Conservation (phyloP, 2,113 vertebrate genomes). For the Collichthys lucidus region DNA sequence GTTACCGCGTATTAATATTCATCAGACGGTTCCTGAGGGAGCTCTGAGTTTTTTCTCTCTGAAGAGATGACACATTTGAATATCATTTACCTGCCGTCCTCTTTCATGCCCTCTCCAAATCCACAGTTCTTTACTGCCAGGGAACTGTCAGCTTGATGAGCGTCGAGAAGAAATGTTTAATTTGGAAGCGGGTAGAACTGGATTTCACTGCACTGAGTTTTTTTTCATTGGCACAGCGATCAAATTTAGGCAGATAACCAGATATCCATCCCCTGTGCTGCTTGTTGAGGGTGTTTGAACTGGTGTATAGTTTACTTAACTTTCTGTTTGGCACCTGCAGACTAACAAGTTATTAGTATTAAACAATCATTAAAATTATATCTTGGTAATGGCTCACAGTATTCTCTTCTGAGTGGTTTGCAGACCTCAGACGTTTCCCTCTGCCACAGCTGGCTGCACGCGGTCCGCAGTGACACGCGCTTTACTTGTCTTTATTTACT, state of each 20-base stretch:
- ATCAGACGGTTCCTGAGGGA: constrained; percentile 72
- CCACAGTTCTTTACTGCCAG: constrained; percentile 40
- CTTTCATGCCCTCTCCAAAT: constrained; percentile 59
- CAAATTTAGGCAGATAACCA: neutral
- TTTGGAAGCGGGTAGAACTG: constrained; percentile 22
- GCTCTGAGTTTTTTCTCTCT: constrained; percentile 47
- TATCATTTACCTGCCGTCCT: constrained; percentile 72
- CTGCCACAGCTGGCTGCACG: neutral
- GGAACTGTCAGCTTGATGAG: constrained; percentile 51
- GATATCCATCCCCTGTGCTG: neutral
- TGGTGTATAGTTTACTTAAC: neutral
- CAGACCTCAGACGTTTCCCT: neutral
- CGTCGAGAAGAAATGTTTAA: constrained; percentile 22
- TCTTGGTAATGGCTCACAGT: neutral
- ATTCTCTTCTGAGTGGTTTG: neutral
- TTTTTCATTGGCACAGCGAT: constrained; percentile 4
- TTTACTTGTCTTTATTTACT: no score
- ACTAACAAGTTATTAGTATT: neutral
- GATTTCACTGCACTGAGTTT: neutral
- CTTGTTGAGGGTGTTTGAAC: neutral
- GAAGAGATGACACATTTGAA: constrained; percentile 72
- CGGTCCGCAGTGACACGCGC: no score
- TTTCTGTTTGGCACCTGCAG: neutral
- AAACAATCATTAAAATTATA: neutral
- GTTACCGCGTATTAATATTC: constrained; percentile 80